Conservation (phyloP, 2,888 invertebrate genomes). For the Oscheius sp. region DNA sequence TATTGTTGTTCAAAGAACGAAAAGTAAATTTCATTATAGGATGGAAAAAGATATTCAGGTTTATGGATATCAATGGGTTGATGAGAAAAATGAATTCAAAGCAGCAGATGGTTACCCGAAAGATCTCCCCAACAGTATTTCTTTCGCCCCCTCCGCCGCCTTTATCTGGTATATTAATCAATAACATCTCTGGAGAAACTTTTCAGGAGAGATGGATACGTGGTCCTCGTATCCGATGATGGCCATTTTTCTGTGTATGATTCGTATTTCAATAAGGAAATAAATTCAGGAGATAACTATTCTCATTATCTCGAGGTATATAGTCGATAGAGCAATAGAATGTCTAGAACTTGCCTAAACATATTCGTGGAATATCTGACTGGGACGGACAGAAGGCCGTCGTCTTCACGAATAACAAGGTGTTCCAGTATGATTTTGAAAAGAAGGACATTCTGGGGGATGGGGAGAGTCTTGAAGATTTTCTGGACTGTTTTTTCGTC, state of each 20-base stretch:
- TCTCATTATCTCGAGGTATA: background rate
- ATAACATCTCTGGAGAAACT: too few relatives aligned
- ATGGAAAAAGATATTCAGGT: background rate
- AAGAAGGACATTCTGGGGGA: background rate
- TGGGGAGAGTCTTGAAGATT: background rate
- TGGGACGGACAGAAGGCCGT: background rate
- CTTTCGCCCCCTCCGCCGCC: background rate
- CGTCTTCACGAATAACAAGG: slow-evolving; percentile 5
- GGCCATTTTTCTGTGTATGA: background rate
- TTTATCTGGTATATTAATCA: background rate
- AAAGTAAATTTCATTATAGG: background rate
- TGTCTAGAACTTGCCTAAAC: slow-evolving; percentile 2
- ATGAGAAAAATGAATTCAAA: background rate
- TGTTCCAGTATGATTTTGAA: slow-evolving; percentile 1
- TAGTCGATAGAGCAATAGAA: background rate
- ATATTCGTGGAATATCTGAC: background rate
- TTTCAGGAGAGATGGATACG: background rate
- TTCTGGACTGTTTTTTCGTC: background rate
- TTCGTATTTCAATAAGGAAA: background rate
- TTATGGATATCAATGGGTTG: background rate
- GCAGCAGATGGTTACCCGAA: background rate
- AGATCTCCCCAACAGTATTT: background rate
- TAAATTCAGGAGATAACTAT: background rate
- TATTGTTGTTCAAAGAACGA: background rate
- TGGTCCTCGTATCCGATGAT: background rate